These are phyloP conservation scores for Dicrurus megarhynchus DNA, from an alignment of 2,113 vertebrate species.

Conservation along the genomic window DNA sequence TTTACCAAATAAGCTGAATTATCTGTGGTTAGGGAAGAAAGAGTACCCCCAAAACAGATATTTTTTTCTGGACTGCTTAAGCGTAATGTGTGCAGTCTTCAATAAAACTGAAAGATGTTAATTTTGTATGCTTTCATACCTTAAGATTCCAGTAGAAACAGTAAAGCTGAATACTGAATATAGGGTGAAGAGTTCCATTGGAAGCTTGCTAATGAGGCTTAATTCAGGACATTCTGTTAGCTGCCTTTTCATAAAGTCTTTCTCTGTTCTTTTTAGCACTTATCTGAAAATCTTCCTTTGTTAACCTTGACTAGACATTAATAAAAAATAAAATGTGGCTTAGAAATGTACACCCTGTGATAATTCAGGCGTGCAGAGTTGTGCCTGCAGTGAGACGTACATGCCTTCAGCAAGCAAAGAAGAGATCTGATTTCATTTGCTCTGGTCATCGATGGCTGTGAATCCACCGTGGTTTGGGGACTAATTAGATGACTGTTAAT, in stretches of 20 bases:
- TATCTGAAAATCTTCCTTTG: neutral
- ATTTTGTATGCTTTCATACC: neutral
- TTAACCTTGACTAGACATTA: neutral
- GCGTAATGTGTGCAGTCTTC: neutral
- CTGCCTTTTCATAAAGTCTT: neutral
- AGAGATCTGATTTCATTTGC: neutral
- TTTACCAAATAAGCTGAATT: neutral
- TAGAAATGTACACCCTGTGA: neutral
- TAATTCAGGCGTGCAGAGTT: fast-evolving
- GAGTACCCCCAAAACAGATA: neutral
- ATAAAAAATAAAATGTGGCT: neutral
- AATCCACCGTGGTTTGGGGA: neutral
- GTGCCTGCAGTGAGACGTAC: neutral
- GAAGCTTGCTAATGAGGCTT: neutral
- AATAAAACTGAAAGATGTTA: neutral
- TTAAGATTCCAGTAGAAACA: neutral
- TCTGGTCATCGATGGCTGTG: neutral
- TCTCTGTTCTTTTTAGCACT: neutral
- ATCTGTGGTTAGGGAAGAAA: neutral
- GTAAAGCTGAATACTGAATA: neutral
- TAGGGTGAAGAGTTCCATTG: neutral
- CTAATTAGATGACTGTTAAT: neutral
- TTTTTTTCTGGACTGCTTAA: neutral
- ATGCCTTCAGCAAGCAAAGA: neutral
- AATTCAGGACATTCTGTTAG: neutral